Base-by-base conservation (phyloP, 2,797 vertebrate species). In the Phrynocephalus forsythii region DNA sequence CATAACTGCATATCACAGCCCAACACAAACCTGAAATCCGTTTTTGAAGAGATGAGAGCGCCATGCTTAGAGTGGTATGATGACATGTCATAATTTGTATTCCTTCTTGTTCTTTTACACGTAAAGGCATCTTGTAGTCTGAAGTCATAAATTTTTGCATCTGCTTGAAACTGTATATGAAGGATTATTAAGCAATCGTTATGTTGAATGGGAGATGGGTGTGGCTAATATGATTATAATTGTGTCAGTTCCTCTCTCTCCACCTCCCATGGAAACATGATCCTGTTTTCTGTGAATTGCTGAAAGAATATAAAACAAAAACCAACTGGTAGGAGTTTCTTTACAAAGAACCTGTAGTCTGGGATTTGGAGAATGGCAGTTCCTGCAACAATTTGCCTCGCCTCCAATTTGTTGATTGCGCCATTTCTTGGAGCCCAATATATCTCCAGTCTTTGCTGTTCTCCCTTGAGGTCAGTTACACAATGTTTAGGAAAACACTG, bases 401-500 rank as follows among this genome's bases (percentile, higher is more conserved):
- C 20, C 67, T 48, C n/a, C 78, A 56, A n/a, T 10, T 81, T 24
- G 83, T 50, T 2, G 77, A 85, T 85, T 88, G 83, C 78, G 28
- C 60, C 78, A 88, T 28, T 1, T 0, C 6, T 56, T 15, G 16
- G 4, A 28, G 13, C 56, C 38, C 18, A 5, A 63, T 26, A 15
- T 24, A n/a, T 56, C 33, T 20, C 78, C 69, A 44, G 30, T n/a
- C 1, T 33, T 16, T 83, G 20, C 44, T 52, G 30, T 48, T 73
- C 71, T 69, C 78, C 50, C 38, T 50, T 10, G 16, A 88, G 56
- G 56, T 75, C 77, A 85, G 10, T 87, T 87, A 48, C 86, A 78
- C 76, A 87, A 87, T 73, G 50, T 60, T 50, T 78, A 33, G 73
- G 79, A 82, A 76, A 82, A 52, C 67, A 50, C 79, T 72, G 76